Conservation (phyloP, 2,888 invertebrate species). For the Drosophila testacea region DNA sequence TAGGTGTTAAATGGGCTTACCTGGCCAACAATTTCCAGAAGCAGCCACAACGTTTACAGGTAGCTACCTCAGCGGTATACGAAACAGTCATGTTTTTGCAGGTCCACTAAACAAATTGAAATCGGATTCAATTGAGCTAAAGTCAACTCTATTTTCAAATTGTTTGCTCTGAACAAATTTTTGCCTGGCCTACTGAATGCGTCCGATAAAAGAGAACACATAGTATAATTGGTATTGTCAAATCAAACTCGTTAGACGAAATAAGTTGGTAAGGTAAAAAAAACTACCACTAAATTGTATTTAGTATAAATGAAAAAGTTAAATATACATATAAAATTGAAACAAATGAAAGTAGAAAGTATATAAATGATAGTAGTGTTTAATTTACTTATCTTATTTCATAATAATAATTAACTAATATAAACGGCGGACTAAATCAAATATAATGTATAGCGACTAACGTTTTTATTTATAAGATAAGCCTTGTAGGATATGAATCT, state of each 20-base stretch:
- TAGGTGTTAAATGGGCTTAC: conserved; percentile 39
- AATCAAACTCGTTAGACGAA: background rate
- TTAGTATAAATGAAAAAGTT: no score
- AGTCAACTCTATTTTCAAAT: background rate
- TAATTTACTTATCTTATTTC: no score
- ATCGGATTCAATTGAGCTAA: conserved; percentile 1
- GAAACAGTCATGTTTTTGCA: conserved; percentile 76
- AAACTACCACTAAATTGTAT: no score
- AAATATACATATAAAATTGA: no score
- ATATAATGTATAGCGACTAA: no score
- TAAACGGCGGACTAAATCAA: no score
- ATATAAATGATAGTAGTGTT: no score
- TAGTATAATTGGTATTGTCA: background rate
- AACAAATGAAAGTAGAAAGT: no score
- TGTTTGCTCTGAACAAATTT: conserved; percentile 4
- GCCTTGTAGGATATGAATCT: no score
- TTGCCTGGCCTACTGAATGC: conserved; percentile 22
- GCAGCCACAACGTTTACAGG: conserved; percentile 76
- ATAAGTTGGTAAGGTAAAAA: background rate
- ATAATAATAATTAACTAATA: no score
- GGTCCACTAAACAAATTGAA: conserved; percentile 10
- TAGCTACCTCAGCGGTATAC: conserved; percentile 81
- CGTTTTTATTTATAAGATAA: no score
- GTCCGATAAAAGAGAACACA: background rate
- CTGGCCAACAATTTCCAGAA: conserved; percentile 75